Percentiles rank a stretch among this genome's conserved stretches.
phyloP scores from a whole-genome alignment of 64 coral and sea anemone species.

The Astreopora myriophthalma region DNA sequence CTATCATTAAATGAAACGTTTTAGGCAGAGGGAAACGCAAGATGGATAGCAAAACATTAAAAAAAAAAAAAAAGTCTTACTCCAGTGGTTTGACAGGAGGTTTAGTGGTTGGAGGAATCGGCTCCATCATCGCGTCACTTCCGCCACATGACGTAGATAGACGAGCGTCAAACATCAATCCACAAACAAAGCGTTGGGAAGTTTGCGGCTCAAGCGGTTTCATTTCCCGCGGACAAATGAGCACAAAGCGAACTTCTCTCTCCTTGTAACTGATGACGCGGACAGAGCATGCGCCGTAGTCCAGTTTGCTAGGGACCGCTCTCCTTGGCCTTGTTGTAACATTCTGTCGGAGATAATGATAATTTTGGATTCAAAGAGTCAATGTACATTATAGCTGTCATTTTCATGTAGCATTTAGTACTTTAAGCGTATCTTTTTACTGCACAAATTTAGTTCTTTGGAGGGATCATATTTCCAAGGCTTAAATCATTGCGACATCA shows the following conservation, averaged over 20 bases:
- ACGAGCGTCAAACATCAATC: constrained; percentile 28
- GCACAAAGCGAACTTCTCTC: constrained; percentile 12
- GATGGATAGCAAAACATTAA: background rate
- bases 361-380: too few species aligned
- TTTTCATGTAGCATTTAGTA: too few species aligned
- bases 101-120: constrained; percentile 32
- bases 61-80: constrained; percentile 12
- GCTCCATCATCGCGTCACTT: background rate
- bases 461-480: too few species aligned
- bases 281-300: constrained; percentile 65
- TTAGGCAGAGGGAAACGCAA: background rate
- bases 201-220: constrained; percentile 4
- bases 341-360: background rate
- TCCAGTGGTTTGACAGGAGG: constrained; percentile 12
- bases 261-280: background rate
- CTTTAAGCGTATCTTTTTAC: too few species aligned
- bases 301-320: background rate
- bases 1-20: background rate
- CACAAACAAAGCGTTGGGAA: constrained; percentile 31
- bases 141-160: constrained; percentile 32
- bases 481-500: too few species aligned
- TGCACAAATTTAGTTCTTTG: too few species aligned
- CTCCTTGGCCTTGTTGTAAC: background rate
- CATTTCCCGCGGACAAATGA: constrained; percentile 53
- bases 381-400: too few species aligned